A percentile compares a stretch with the other conserved stretches of the same genome.
Evolutionary conservation across 92 coral and sea anemone genomes (phyloP).

Genomic region (Palythoa grandiflora): DNA sequence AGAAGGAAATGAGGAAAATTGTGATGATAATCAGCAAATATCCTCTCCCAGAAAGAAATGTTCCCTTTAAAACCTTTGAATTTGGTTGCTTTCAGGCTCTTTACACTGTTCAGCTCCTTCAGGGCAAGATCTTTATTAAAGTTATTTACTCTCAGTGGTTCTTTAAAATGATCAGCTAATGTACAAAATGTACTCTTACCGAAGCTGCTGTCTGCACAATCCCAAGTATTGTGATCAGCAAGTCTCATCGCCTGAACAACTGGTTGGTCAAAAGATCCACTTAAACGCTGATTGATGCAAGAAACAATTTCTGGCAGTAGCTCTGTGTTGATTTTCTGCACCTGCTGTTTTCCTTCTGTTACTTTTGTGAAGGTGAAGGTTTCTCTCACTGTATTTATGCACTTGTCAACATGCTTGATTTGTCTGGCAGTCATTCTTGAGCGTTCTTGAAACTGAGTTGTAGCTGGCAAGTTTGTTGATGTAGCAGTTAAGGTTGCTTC

Average conservation of each 20-base stretch:
- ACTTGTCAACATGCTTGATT: slow-evolving; percentile 21
- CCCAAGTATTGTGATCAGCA: slow-evolving; percentile 42
- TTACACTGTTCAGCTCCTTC: slow-evolving; percentile 22
- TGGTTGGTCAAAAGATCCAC: slow-evolving; percentile 29
- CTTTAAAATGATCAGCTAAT: slow-evolving; percentile 37
- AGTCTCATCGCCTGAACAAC: slow-evolving; percentile 36
- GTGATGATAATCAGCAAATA: slow-evolving; percentile 21
- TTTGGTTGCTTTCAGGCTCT: slow-evolving; percentile 27
- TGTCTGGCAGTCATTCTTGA: slow-evolving; percentile 25
- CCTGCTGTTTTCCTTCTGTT: slow-evolving; percentile 24
- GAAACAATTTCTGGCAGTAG: slow-evolving; percentile 8
- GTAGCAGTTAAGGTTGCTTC: slow-evolving; percentile 21
- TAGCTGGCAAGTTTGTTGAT: slow-evolving; percentile 29
- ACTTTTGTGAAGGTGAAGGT: slow-evolving; percentile 24
- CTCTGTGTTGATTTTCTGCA: slow-evolving; percentile 15
- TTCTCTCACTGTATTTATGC: slow-evolving; percentile 13
- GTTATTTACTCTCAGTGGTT: slow-evolving; percentile 28
- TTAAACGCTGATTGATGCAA: slow-evolving; percentile 17
- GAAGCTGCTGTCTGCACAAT: slow-evolving; percentile 32
- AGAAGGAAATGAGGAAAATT: slow-evolving; percentile 34
- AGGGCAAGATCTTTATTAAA: slow-evolving; percentile 26
- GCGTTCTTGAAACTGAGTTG: slow-evolving; percentile 19
- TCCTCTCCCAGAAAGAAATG: slow-evolving; percentile 28
- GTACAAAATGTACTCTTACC: slow-evolving; percentile 32
- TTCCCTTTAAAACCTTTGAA: slow-evolving; percentile 28